Evolutionary conservation across 2,113 vertebrate genomes (phyloP), one percentile per base, ranked within the genome.

Genomic region (Phalacrocorax brasilianus): DNA sequence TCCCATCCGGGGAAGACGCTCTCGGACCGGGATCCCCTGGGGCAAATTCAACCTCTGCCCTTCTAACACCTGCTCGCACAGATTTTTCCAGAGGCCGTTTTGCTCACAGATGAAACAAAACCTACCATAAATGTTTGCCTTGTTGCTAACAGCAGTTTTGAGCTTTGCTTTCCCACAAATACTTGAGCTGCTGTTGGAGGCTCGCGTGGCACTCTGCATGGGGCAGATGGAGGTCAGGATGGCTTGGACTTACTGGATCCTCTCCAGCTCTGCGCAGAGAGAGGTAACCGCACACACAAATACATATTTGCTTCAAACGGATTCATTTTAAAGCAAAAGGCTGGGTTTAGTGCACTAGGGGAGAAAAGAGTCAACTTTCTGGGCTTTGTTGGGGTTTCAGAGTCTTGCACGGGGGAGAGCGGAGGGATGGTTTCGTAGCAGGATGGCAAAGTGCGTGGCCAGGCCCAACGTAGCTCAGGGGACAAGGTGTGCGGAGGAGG

Each of bases 401-500:
- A n/a, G 32, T 59, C 12, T 1, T 2, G n/a, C 0, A 3, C 8
- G 35, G 30, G 20, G 44, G 27, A 27, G 67, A 26, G 42, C 16
- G 58, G 19, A 59, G 73, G 85, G 33, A 10, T 5, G 11, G 28
- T 4, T 14, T 8, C 33, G 50, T 4, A 11, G 22, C 5, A 13
- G n/a, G 40, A 13, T 14, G 55, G 26, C 20, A 8, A 38, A 14
- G 20, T 0, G 12, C 15, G 1, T 8, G 67, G 61, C n/a, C 16
- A 3, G 0, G 44, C 24, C 16, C 16, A 15, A 18, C 4, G 52
- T 2, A 17, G 22, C 47, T 5, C 2, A 24, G 61, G n/a, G 15
- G 55, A n/a, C 22, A 32, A 75, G 21, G 24, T 4, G 20, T 2
- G 28, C 2, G 52, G 40, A 52, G 52, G 61, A 9, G 6, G 61